These are phyloP conservation scores for Gambusia holbrooki DNA, from an alignment of 2,113 vertebrate species.

Conservation along the genomic window DNA sequence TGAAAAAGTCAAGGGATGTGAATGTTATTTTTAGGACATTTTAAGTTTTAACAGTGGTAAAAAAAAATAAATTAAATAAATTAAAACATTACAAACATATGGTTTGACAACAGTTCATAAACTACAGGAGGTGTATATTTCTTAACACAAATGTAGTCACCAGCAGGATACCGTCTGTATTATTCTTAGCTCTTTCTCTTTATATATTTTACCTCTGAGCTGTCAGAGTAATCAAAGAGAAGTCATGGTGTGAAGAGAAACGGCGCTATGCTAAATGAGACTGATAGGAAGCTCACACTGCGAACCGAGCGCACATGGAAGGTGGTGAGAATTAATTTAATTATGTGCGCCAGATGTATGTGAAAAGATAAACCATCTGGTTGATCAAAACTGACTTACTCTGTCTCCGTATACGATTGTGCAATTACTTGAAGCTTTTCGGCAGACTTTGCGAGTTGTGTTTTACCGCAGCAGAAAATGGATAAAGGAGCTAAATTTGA, in stretches of 20 bases:
- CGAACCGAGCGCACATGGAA: slow-evolving; percentile 57
- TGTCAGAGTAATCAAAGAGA: slow-evolving; percentile 63
- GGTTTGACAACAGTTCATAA: neutral
- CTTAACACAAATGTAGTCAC: slow-evolving; percentile 2
- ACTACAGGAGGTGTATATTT: neutral
- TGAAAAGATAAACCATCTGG: slow-evolving; percentile 68
- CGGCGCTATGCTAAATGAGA: slow-evolving; percentile 66
- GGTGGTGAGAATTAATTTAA: slow-evolving; percentile 68
- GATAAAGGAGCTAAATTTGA: slow-evolving; percentile 31
- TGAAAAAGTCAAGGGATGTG: neutral
- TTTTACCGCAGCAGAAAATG: slow-evolving; percentile 16
- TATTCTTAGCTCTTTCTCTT: slow-evolving; percentile 30
- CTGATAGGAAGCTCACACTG: slow-evolving; percentile 61
- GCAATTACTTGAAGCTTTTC: slow-evolving; percentile 48
- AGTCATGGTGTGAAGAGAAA: slow-evolving; percentile 58
- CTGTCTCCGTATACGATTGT: slow-evolving; percentile 33
- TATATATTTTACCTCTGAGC: slow-evolving; percentile 44
- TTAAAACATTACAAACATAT: neutral
- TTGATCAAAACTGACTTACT: slow-evolving; percentile 59
- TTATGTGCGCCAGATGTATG: slow-evolving; percentile 69
- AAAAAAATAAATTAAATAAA: neutral
- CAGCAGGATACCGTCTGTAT: slow-evolving; percentile 26
- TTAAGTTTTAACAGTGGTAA: neutral
- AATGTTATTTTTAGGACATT: neutral
- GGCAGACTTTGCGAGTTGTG: slow-evolving; percentile 48